A percentile compares a stretch with the other conserved stretches of the same genome.
Evolutionary conservation across 2,888 invertebrate genomes (phyloP).

Genomic region (Rotaria socialis): DNA sequence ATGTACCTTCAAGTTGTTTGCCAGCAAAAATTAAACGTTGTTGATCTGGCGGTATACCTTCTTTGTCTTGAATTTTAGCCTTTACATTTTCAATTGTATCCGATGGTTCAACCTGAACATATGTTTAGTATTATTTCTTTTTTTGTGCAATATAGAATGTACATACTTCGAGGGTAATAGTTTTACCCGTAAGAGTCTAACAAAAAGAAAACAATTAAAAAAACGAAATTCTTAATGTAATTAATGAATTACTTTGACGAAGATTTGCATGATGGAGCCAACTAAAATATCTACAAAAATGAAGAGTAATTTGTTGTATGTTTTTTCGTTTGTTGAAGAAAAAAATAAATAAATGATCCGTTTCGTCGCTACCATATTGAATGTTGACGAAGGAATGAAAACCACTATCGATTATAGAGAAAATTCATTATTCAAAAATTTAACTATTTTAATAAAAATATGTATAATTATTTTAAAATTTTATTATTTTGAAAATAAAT

Average conservation of each 20-base stretch:
- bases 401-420: not conserved
- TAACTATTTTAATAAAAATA: not conserved
- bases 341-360: not conserved
- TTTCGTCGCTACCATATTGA: not conserved
- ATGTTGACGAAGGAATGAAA: not conserved
- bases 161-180: conserved; percentile 24
- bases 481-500: not conserved
- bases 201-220: not conserved
- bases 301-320: not conserved
- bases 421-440: not conserved
- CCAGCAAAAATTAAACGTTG: conserved; percentile 36
- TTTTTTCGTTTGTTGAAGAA: not conserved
- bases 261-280: not conserved
- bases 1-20: not conserved
- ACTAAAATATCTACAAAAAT: not conserved
- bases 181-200: conserved; percentile 28
- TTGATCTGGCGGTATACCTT: conserved; percentile 32
- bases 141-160: too few species aligned
- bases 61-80: not conserved
- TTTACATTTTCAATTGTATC: conserved; percentile 9
- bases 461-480: not conserved
- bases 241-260: not conserved
- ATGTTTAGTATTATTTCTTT: too few species aligned
- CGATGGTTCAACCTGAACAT: not conserved
- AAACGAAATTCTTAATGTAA: not conserved